A percentile compares a stretch with the other conserved stretches of the same genome.
These are phyloP conservation scores for Babyrousa celebensis DNA, from an alignment of 2,797 vertebrate species.

Conservation along the genomic window DNA sequence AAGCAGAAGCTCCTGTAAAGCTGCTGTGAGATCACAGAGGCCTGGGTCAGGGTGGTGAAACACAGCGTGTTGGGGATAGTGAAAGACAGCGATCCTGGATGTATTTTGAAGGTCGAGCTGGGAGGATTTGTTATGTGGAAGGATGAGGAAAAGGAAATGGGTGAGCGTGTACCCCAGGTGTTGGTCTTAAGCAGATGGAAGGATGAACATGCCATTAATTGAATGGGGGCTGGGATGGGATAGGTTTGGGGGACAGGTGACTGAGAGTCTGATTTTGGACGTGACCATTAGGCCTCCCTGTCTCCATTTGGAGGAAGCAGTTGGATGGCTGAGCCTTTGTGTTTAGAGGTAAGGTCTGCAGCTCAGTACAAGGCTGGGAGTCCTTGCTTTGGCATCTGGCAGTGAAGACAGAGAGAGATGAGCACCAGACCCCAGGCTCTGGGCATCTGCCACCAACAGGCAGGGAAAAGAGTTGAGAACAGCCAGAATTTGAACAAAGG, in stretches of 20 bases:
- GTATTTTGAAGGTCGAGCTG: background rate
- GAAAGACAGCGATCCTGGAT: background rate
- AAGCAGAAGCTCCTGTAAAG: background rate
- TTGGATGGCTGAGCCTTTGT: background rate
- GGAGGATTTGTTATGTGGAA: background rate
- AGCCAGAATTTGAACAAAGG: background rate
- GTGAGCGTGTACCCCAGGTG: background rate
- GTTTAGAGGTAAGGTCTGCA: background rate
- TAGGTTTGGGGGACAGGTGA: background rate
- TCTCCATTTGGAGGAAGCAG: background rate
- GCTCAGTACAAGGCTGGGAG: no score
- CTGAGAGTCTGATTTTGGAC: background rate
- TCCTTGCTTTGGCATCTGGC: background rate
- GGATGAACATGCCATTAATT: accelerated
- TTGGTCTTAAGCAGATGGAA: background rate
- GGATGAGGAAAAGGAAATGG: no score
- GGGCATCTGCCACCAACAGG: background rate
- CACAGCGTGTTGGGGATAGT: background rate
- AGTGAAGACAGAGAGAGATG: background rate
- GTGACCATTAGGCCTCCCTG: accelerated
- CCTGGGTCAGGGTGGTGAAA: background rate
- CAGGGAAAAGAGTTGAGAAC: background rate
- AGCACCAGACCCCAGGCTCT: background rate
- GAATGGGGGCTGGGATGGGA: background rate
- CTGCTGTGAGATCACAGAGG: accelerated